Evolutionary conservation across 2,888 invertebrate genomes (phyloP).

Genomic region (Zeuzera pyrina): DNA sequence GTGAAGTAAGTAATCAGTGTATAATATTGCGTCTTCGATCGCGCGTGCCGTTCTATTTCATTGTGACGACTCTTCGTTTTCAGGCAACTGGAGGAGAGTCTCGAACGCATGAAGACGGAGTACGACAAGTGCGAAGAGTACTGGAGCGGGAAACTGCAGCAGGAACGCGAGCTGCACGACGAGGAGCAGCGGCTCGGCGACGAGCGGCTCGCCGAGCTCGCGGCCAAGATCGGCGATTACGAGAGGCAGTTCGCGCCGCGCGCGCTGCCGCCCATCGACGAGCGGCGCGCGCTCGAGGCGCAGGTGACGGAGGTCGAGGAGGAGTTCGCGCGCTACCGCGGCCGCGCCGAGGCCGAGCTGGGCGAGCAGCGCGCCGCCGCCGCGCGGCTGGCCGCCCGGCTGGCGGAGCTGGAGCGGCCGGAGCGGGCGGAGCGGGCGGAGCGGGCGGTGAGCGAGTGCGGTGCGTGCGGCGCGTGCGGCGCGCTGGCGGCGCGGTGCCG

Average conservation of each 20-base stretch:
- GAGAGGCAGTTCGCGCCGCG: conserved; percentile 78
- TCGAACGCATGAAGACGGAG: conserved; percentile 82
- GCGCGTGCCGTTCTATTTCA: too few relatives aligned
- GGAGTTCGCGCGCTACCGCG: conserved; percentile 62
- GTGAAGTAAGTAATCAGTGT: too few relatives aligned
- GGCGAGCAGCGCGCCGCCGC: conserved; percentile 14
- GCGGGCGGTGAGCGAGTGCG: conserved; percentile 32
- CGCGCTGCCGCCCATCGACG: conserved; percentile 78
- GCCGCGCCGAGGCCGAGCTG: conserved; percentile 13
- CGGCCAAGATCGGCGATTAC: conserved; percentile 82
- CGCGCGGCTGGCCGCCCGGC: conserved; percentile 8
- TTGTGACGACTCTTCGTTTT: too few relatives aligned
- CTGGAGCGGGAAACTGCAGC: conserved; percentile 85
- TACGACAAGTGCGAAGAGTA: conserved; percentile 91
- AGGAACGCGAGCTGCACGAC: conserved; percentile 82
- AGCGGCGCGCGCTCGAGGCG: conserved; percentile 47
- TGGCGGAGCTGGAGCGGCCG: conserved; percentile 5
- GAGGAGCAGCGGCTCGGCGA: conserved; percentile 83
- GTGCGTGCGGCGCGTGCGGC: conserved; percentile 75
- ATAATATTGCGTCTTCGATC: too few relatives aligned
- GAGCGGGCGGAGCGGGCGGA: conserved; percentile 12
- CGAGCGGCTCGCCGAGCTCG: conserved; percentile 81
- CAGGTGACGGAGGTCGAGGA: conserved; percentile 81
- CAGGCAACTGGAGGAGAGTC: conserved; percentile 79
- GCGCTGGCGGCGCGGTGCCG: conserved; percentile 75